Evolutionary conservation across 2,113 vertebrate species (phyloP), one percentile per base, ranked within the genome.

Genomic region (Urocitellus parryii): DNA sequence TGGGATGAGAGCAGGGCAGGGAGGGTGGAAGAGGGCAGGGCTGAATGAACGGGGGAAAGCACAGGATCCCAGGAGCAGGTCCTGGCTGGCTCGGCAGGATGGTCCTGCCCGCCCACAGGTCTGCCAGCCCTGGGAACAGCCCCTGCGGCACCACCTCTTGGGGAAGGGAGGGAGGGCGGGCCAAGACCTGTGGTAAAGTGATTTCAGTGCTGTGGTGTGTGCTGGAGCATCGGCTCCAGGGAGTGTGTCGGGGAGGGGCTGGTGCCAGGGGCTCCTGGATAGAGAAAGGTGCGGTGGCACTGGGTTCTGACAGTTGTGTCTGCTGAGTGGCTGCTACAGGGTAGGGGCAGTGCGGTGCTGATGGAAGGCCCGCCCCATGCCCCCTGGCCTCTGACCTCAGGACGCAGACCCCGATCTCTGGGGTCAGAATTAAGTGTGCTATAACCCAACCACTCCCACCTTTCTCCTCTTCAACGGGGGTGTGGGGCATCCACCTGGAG

Each of bases 161-260:
- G 77, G 70, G 29, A 61, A 17, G 24, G 32, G 3, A 22, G 53
- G 16, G 2, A 45, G 6, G 5, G 16, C 12, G 8, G 7, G 14
- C 20, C 4, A 14, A 73, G 76, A 61, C 29, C 61, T 82, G 77
- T 34, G 39, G 68, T 94, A 97, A 96, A 96, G 87, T 96, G 96
- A 97, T 70, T 74, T 90, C 88, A 94, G 96, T 96, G 96, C 87
- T 63, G 29, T 32, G 70, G 70, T 74, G 78, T 53, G 37, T 51
- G 70, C 42, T 42, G 42, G 77, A 74, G 91, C 29, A 56, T 63
- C n/a, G 20, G 81, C 91, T 73, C 67, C 34, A 14, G 63, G 86
- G 87, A 58, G 88, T 65, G 85, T 7, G 29, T 9, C 34, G 24
- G 13, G 37, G 67, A 2, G 17, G 8, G 63, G 82, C 34, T 17